Conservation (phyloP, 2,113 vertebrate genomes). For the Cheilinus undulatus region DNA sequence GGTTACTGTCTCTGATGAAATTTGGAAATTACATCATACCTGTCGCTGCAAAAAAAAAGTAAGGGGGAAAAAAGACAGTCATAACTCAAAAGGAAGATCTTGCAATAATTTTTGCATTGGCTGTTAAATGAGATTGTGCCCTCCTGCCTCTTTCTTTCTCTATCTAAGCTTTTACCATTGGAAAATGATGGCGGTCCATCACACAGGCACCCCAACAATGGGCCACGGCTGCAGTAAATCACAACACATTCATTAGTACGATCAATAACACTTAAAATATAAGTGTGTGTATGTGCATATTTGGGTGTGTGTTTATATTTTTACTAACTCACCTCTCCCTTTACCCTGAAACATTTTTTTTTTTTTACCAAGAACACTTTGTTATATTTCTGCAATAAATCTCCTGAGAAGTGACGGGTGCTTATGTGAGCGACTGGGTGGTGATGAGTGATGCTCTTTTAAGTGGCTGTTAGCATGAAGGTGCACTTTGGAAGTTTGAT, state of each 20-base stretch:
- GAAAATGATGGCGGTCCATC: slow-evolving; percentile 80
- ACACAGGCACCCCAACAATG: slow-evolving; percentile 74
- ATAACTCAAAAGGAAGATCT: slow-evolving; percentile 73
- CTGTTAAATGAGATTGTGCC: slow-evolving; percentile 73
- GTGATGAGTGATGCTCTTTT: slow-evolving; percentile 62
- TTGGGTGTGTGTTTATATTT: slow-evolving; percentile 35
- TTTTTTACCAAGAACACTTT: slow-evolving; percentile 43
- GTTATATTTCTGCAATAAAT: slow-evolving; percentile 49
- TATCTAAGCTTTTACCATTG: slow-evolving; percentile 75
- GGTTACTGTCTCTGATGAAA: slow-evolving; percentile 74
- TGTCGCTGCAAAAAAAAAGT: slow-evolving; percentile 50
- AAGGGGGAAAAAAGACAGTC: slow-evolving; percentile 13
- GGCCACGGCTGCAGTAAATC: slow-evolving; percentile 77
- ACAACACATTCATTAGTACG: slow-evolving; percentile 78
- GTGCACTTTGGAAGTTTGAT: slow-evolving; percentile 47
- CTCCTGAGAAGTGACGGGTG: slow-evolving; percentile 25
- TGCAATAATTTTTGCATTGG: slow-evolving; percentile 66
- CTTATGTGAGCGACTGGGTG: slow-evolving; percentile 54
- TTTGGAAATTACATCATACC: slow-evolving; percentile 80
- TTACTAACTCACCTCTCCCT: slow-evolving; percentile 28
- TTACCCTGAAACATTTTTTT: slow-evolving; percentile 27
- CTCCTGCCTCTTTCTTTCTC: slow-evolving; percentile 58
- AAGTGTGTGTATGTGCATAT: slow-evolving; percentile 29
- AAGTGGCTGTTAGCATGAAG: slow-evolving; percentile 53
- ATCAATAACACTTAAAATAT: slow-evolving; percentile 80